phyloP scores from a whole-genome alignment of 2,888 invertebrate species.

The Diogma glabrata region DNA sequence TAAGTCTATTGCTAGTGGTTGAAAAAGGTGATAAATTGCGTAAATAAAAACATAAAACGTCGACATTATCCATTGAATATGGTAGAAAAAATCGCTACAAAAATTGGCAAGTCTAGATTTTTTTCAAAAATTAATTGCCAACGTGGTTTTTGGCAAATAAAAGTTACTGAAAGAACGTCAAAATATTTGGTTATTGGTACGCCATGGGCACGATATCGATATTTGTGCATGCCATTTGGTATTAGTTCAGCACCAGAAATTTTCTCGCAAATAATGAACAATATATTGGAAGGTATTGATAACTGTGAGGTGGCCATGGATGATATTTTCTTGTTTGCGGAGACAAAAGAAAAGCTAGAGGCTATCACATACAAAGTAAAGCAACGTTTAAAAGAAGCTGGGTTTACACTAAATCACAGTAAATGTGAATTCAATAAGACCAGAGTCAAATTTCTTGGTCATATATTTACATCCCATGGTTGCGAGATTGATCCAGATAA shows the following conservation, averaged over 20 bases:
- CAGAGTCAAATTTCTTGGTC: not conserved
- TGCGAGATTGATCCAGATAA: not conserved
- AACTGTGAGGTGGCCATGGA: not conserved
- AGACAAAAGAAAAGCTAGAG: not conserved
- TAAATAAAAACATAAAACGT: slow-evolving; percentile 4
- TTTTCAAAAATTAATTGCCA: not conserved
- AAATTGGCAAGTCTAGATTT: not conserved
- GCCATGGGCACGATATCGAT: not conserved
- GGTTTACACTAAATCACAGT: too few relatives aligned
- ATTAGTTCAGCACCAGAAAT: not conserved
- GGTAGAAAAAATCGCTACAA: slow-evolving; percentile 5
- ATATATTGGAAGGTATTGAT: not conserved
- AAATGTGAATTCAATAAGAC: too few relatives aligned
- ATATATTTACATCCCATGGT: not conserved
- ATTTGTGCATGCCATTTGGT: not conserved
- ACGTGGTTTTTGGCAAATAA: not conserved
- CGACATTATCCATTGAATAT: slow-evolving; percentile 3
- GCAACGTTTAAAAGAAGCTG: too few relatives aligned
- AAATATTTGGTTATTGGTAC: not conserved
- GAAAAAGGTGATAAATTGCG: not conserved
- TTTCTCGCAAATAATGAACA: too few relatives aligned
- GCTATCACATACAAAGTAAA: not conserved
- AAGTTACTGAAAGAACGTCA: not conserved
- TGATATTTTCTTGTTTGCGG: not conserved
- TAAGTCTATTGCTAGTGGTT: not conserved